These are phyloP conservation scores for Oreotrochilus melanogaster DNA, from an alignment of 2,113 vertebrate species.

Conservation along the genomic window DNA sequence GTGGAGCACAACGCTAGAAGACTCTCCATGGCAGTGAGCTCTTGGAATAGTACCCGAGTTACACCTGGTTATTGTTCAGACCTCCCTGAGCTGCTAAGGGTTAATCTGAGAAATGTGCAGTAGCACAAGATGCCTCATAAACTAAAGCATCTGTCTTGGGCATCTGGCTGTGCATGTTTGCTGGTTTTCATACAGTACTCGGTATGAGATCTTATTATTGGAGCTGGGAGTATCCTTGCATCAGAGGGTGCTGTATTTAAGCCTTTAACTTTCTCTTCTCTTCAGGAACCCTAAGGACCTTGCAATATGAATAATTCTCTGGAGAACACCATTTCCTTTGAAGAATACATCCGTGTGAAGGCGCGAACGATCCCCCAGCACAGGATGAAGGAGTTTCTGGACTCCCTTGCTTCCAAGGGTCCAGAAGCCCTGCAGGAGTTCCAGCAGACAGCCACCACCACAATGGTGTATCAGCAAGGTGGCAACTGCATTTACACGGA, in stretches of 20 bases:
- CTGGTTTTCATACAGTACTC: neutral
- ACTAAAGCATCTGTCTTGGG: slow-evolving; percentile 14
- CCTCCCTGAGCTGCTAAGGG: neutral
- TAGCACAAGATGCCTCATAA: slow-evolving; percentile 28
- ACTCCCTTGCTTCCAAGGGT: slow-evolving; percentile 94
- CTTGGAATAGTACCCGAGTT: neutral
- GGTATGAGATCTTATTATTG: neutral
- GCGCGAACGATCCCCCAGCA: slow-evolving; percentile 96
- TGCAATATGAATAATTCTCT: slow-evolving; percentile 97
- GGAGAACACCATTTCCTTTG: slow-evolving; percentile 98
- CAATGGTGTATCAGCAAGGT: slow-evolving; percentile 96
- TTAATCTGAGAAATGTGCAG: neutral
- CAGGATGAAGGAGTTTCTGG: slow-evolving; percentile 99
- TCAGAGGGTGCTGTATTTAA: slow-evolving; percentile 3
- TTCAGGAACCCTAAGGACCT: slow-evolving; percentile 78
- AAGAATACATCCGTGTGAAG: slow-evolving; percentile 98
- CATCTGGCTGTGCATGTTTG: slow-evolving; percentile 37
- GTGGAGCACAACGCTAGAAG: neutral
- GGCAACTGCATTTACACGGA: slow-evolving; percentile 97
- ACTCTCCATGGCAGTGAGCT: neutral
- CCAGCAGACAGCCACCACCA: slow-evolving; percentile 90
- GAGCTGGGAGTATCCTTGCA: neutral
- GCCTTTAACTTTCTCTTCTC: slow-evolving; percentile 48
- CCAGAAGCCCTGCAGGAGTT: slow-evolving; percentile 97
- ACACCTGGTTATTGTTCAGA: neutral